A percentile compares a stretch with the other conserved stretches of the same genome.
phyloP scores from a whole-genome alignment of 2,888 invertebrate genomes.

The Sphecodes monilicornis region DNA sequence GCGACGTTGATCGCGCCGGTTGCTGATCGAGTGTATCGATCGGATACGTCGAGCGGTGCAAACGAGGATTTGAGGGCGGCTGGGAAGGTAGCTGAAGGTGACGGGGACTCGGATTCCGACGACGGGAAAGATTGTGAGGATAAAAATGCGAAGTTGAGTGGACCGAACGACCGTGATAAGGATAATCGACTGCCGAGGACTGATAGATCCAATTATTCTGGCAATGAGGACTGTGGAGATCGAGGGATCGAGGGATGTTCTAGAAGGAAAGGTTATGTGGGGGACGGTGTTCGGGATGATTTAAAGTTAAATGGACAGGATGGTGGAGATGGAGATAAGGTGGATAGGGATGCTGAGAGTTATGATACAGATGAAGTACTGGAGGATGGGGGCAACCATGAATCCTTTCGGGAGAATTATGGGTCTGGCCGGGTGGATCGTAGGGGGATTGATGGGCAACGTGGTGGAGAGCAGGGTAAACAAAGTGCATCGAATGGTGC shows the following conservation, averaged over 20 bases:
- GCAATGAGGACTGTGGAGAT: background rate
- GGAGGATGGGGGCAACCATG: background rate
- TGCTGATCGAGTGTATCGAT: background rate
- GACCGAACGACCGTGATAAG: background rate
- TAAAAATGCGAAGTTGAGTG: conserved; percentile 3
- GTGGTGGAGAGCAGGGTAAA: background rate
- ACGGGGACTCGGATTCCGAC: background rate
- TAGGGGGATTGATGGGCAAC: background rate
- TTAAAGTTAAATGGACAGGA: background rate
- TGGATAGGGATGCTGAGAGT: background rate
- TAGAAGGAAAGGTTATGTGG: background rate
- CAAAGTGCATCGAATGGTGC: background rate
- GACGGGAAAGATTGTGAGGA: background rate
- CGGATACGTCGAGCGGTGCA: background rate
- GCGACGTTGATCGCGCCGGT: background rate
- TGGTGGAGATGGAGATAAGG: background rate
- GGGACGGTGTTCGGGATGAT: background rate
- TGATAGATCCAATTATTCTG: conserved; percentile 13
- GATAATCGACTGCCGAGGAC: background rate
- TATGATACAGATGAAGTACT: background rate
- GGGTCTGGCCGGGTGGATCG: background rate
- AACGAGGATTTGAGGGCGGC: conserved; percentile 2
- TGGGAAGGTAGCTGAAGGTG: background rate
- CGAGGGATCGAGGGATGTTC: background rate
- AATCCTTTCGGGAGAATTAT: background rate